Percentiles rank a stretch among this genome's conserved stretches.
phyloP scores from a whole-genome alignment of 2,888 invertebrate genomes.

The Lasius fuliginosus region DNA sequence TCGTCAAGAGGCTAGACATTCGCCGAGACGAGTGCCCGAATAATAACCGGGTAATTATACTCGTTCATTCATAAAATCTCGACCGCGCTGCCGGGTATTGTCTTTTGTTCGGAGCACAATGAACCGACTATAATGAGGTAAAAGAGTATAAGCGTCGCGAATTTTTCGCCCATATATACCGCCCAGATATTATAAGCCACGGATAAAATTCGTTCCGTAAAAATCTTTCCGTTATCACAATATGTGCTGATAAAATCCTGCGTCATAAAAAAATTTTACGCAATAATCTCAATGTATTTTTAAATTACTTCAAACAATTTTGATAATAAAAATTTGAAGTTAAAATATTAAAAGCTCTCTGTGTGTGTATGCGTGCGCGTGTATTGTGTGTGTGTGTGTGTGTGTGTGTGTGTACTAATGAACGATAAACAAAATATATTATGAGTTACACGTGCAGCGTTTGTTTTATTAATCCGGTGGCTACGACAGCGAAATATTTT shows the following conservation, averaged over 20 bases:
- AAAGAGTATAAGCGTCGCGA: constrained; percentile 57
- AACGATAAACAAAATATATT: constrained; percentile 3
- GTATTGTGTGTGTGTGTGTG: neutral
- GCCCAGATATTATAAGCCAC: constrained; percentile 39
- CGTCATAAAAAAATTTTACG: neutral
- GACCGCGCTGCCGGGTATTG: constrained; percentile 57
- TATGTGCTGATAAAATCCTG: constrained; percentile 6
- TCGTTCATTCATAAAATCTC: constrained; percentile 68
- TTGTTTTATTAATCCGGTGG: constrained; percentile 18
- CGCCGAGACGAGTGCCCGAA: constrained; percentile 51
- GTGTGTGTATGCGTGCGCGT: neutral
- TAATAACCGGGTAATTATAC: constrained; percentile 71
- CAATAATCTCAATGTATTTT: neutral
- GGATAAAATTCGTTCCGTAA: constrained; percentile 18
- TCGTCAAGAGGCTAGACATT: constrained; percentile 42
- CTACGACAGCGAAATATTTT: constrained; percentile 20
- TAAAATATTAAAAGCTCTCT: neutral
- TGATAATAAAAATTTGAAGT: constrained; percentile 5
- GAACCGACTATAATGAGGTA: constrained; percentile 65
- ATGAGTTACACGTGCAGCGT: constrained; percentile 20
- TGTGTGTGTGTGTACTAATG: no score
- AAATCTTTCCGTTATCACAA: constrained; percentile 17
- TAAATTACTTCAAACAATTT: neutral
- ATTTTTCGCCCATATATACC: constrained; percentile 32
- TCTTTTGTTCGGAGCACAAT: constrained; percentile 74